These are phyloP conservation scores for Andrena bicolor DNA, from an alignment of 2,888 invertebrate genomes.

Conservation along the genomic window DNA sequence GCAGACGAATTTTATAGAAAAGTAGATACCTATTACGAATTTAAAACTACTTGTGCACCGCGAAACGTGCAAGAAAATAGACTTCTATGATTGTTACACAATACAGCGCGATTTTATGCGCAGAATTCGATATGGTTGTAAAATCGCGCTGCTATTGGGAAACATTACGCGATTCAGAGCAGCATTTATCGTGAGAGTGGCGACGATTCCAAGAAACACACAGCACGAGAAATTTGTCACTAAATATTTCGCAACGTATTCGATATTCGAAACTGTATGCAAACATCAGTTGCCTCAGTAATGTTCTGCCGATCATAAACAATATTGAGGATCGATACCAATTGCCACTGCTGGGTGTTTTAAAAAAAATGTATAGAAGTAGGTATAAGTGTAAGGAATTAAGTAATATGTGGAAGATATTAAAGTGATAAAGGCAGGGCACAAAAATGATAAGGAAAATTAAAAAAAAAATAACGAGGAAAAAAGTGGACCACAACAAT, in stretches of 20 bases:
- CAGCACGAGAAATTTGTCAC: not conserved
- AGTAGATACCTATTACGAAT: no score
- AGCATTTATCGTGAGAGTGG: conserved; percentile 28
- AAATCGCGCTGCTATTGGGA: conserved; percentile 6
- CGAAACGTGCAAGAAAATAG: no score
- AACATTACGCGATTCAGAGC: not conserved
- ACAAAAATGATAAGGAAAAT: no score
- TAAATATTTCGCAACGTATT: conserved; percentile 3
- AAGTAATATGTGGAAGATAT: no score
- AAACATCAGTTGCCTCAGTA: not conserved
- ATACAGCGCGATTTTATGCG: not conserved
- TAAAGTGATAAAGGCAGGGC: no score
- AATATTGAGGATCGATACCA: not conserved
- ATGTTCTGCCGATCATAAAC: not conserved
- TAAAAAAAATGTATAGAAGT: no score
- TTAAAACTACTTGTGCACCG: no score
- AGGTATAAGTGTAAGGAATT: no score
- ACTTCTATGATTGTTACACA: not conserved
- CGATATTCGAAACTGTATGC: not conserved
- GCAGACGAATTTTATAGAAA: no score
- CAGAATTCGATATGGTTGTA: not conserved
- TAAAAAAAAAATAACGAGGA: no score
- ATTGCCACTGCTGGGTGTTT: not conserved
- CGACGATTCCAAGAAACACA: conserved; percentile 12
- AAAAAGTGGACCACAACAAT: no score